Evolutionary conservation across 2,797 vertebrate species (phyloP), one percentile per base, ranked within the genome.

Genomic region (Lepus oiostolus): DNA sequence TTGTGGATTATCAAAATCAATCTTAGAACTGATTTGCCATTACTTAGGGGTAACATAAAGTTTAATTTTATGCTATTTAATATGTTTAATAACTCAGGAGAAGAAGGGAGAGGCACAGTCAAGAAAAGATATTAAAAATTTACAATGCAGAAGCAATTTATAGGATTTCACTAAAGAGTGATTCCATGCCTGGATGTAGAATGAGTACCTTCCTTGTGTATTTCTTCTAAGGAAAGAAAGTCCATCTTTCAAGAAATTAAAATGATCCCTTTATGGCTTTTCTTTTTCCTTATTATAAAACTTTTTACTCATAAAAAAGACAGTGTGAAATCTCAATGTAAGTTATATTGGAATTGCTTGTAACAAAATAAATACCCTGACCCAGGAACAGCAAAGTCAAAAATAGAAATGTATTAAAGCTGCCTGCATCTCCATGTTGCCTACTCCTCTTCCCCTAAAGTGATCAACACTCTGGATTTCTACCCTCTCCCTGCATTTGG

Each of bases 1-100:
- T 96, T 94, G 94, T 97, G 72, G 80, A 97, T 97, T 96, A 96
- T 96, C 88, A 94, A 94, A 96, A 97, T 97, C 90, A 96, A 96
- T 97, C 97, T 97, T 93, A 84, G 95, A 92, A 85, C 93, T 96
- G 82, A 96, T 93, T 96, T 96, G 62, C 95, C 96, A 97, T 97
- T 97, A 96, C 96, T 97, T 95, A 97, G 94, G 95, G 93, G 90
- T 96, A 97, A 93, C 80, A 95, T 94, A 96, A 97, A 97, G 96
- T 97, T 97, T 97, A 97, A 97, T 97, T 97, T 96, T 97, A 95
- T 96, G 85, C 94, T 97, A 74, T 84, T 97, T 97, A 97, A 95
- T 97, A 96, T 92, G 76, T 96, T 97, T 96, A 96, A 97, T 97
- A 96, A 97, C 92, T 96, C 95, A 94, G 47, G 70, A 96, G 93